Conservation (phyloP, 2,797 vertebrate genomes). For the Distichodus sexfasciatus region DNA sequence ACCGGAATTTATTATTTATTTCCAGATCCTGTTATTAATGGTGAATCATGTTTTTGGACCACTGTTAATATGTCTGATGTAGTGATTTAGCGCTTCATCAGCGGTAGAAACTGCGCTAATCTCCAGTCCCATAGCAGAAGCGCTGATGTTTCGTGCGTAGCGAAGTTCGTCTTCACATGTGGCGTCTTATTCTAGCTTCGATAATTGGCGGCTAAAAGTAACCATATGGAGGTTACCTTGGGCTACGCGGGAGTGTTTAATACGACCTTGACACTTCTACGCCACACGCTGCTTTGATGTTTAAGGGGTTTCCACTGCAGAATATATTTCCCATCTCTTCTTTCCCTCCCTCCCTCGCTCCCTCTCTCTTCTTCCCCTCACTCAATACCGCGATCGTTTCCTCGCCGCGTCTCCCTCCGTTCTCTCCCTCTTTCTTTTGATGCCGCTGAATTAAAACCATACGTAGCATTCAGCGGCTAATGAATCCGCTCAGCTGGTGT, state of each 20-base stretch:
- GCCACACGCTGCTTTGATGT: slow-evolving; percentile 61
- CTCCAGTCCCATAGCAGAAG: too few species aligned
- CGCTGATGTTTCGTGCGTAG: too few species aligned
- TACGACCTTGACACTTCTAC: slow-evolving; percentile 61
- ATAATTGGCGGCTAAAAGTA: slow-evolving; percentile 35
- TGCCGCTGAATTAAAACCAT: slow-evolving; percentile 70
- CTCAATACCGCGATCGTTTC: too few species aligned
- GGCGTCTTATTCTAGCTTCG: slow-evolving; percentile 16
- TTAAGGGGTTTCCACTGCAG: slow-evolving; percentile 55
- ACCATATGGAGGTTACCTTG: slow-evolving; percentile 53
- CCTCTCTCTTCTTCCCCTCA: neutral
- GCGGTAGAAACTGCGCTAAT: too few species aligned
- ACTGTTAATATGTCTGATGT: too few species aligned
- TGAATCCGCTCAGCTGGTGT: slow-evolving; percentile 57
- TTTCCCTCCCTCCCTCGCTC: neutral
- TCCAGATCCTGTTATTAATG: too few species aligned
- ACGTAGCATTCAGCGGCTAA: slow-evolving; percentile 72
- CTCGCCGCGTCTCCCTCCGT: neutral
- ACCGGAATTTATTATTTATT: too few species aligned
- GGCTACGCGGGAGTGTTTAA: slow-evolving; percentile 53
- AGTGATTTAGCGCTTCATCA: too few species aligned
- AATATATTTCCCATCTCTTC: slow-evolving; percentile 26
- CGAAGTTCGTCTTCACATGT: neutral
- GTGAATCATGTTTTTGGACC: too few species aligned
- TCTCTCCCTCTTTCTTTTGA: slow-evolving; percentile 53